A percentile compares a stretch with the other conserved stretches of the same genome.
phyloP scores from a whole-genome alignment of 2,888 invertebrate species.

The Tenthredo amoena region DNA sequence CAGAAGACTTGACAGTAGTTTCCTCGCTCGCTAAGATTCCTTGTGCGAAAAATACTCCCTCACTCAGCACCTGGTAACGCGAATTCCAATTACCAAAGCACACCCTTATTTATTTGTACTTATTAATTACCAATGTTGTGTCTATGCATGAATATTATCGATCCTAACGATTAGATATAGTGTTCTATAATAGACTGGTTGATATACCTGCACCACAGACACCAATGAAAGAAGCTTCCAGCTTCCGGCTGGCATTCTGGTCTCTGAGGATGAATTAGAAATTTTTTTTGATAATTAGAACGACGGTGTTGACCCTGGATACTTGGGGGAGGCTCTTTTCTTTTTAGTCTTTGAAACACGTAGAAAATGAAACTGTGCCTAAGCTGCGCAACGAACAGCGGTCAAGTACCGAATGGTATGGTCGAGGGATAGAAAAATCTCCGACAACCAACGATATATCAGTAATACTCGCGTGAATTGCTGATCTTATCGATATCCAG shows the following conservation, averaged over 20 bases:
- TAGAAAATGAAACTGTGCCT: neutral
- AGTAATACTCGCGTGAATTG: constrained; percentile 33
- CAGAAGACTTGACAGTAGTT: neutral
- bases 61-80: constrained; percentile 44
- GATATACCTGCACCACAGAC: constrained; percentile 42
- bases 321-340: neutral
- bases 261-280: neutral
- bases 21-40: constrained; percentile 39
- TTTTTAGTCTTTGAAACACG: neutral
- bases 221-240: constrained; percentile 27
- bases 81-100: neutral
- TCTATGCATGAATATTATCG: neutral
- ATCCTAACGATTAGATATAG: neutral
- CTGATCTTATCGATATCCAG: constrained; percentile 47
- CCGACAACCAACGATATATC: constrained; percentile 24
- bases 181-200: neutral
- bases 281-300: neutral
- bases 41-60: constrained; percentile 51
- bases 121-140: neutral
- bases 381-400: constrained; percentile 8
- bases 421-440: constrained; percentile 23
- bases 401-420: constrained; percentile 18
- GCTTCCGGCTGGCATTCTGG: constrained; percentile 7
- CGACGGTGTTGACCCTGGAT: neutral
- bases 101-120: neutral